Percentiles rank a stretch among this genome's conserved stretches.
phyloP scores from a whole-genome alignment of 30 jellyfish, hydroid and myxozoan genomes.

The Aurelia aurita complex sp. Pacific region DNA sequence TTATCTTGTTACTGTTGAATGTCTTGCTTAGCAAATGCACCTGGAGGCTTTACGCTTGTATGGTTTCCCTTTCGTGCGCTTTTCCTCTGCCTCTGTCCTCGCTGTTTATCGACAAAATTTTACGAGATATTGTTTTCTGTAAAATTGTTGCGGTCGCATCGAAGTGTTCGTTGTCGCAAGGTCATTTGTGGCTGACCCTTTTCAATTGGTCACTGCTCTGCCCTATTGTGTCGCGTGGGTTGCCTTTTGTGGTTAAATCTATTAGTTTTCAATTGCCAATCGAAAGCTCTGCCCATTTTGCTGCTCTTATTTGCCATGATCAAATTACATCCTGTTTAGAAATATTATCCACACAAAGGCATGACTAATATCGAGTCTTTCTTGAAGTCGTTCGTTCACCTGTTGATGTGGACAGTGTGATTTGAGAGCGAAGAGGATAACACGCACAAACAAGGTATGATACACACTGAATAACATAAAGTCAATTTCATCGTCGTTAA shows the following conservation, averaged over 20 bases:
- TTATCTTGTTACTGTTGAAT: too few relatives aligned
- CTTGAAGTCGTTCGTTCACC: constrained; percentile 15
- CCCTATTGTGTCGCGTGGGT: constrained; percentile 19
- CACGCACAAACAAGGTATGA: not conserved
- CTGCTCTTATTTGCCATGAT: constrained; percentile 13
- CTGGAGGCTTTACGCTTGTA: too few relatives aligned
- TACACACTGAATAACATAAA: too few relatives aligned
- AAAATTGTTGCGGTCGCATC: too few relatives aligned
- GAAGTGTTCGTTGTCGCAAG: too few relatives aligned
- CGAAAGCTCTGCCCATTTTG: constrained; percentile 3
- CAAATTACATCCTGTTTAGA: constrained; percentile 55
- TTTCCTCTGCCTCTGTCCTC: too few relatives aligned
- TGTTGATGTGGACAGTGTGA: constrained; percentile 1
- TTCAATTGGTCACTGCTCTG: not conserved
- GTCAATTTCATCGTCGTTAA: too few relatives aligned
- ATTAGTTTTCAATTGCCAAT: constrained; percentile 1
- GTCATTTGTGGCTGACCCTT: not conserved
- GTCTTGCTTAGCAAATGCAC: too few relatives aligned
- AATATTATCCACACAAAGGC: not conserved
- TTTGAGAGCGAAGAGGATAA: not conserved
- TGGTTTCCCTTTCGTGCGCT: too few relatives aligned
- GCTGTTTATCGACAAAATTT: too few relatives aligned
- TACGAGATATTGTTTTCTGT: too few relatives aligned
- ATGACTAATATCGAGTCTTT: constrained; percentile 24
- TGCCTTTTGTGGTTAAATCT: constrained; percentile 1